phyloP scores from a whole-genome alignment of 2,888 invertebrate genomes.

The Drosophila putrida region DNA sequence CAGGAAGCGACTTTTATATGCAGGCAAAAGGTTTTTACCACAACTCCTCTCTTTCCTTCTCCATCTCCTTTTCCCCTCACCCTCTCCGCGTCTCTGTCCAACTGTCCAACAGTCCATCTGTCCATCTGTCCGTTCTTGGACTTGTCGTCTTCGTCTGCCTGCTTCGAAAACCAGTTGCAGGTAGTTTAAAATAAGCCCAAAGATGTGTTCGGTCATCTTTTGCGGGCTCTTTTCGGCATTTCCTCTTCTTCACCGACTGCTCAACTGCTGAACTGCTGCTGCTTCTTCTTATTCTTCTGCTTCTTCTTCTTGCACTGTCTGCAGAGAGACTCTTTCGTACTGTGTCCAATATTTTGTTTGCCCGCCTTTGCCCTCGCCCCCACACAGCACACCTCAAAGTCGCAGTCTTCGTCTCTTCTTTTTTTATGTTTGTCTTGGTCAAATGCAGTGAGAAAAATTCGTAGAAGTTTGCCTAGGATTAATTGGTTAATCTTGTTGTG shows the following conservation, averaged over 20 bases:
- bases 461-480: constrained; percentile 75
- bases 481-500: constrained; percentile 63
- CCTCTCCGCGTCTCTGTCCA: constrained; percentile 14
- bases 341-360: constrained; percentile 53
- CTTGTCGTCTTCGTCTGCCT: constrained; percentile 63
- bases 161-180: constrained; percentile 83
- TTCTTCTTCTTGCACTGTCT: constrained; percentile 24
- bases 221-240: constrained; percentile 64
- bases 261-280: not conserved
- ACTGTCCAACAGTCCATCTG: constrained; percentile 4
- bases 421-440: constrained; percentile 44
- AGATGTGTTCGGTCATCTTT: constrained; percentile 73
- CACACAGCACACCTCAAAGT: not conserved
- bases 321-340: constrained; percentile 35
- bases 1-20: constrained; percentile 77
- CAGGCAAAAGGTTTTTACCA: constrained; percentile 72
- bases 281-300: not conserved
- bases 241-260: constrained; percentile 8
- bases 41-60: constrained; percentile 12
- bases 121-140: constrained; percentile 55
- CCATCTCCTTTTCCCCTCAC: constrained; percentile 1
- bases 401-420: not conserved
- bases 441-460: constrained; percentile 75
- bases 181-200: constrained; percentile 80
- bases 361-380: constrained; percentile 31